Conservation (phyloP, 2,113 vertebrate species). For the Quiscalus mexicanus region DNA sequence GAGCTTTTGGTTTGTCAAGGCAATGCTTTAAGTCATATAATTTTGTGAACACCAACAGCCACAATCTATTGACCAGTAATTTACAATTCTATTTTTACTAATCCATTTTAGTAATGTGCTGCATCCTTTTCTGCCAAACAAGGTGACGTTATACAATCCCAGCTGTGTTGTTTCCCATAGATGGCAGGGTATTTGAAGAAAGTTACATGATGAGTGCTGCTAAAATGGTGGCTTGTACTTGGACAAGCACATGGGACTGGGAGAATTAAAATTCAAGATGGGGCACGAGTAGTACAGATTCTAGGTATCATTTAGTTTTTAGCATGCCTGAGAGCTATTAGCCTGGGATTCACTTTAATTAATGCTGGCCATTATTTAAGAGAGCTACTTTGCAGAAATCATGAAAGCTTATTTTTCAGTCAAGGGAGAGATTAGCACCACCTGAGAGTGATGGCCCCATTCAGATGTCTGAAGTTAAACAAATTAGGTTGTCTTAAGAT, state of each 20-base stretch:
- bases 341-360: not conserved
- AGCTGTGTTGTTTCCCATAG: not conserved
- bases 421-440: not conserved
- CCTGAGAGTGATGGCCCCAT: not conserved
- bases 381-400: not conserved
- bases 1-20: not conserved
- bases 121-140: not conserved
- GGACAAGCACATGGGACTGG: not conserved
- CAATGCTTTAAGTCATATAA: not conserved
- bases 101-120: not conserved
- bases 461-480: not conserved
- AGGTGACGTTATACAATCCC: not conserved
- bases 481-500: not conserved
- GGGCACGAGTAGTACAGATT: accelerated
- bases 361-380: not conserved
- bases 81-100: not conserved
- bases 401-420: not conserved
- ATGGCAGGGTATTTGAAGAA: not conserved
- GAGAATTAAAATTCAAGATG: not conserved
- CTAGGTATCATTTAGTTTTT: not conserved
- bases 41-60: not conserved
- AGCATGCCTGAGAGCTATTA: not conserved
- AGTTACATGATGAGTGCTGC: not conserved
- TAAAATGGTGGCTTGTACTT: not conserved
- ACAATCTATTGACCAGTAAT: not conserved